A percentile compares a stretch with the other conserved stretches of the same genome.
Conservation (phyloP, 2,797 vertebrate species). For the Pangasius djambal region DNA sequence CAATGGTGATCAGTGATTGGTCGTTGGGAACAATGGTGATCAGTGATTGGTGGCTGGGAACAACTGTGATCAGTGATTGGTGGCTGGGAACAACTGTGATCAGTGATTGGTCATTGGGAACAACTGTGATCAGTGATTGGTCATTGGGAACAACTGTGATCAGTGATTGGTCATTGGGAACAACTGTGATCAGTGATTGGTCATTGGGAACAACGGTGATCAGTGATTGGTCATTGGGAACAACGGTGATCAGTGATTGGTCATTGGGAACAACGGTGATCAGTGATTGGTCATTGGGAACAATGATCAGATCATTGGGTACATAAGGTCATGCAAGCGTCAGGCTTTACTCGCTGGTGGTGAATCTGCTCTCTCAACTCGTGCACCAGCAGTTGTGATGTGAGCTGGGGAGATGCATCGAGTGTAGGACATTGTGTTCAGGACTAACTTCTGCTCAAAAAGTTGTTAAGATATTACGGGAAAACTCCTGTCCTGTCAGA, state of each 20-base stretch:
- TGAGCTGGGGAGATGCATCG: too few species aligned
- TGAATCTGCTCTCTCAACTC: too few species aligned
- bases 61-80: not conserved
- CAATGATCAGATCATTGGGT: not conserved
- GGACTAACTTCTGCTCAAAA: not conserved
- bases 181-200: not conserved
- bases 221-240: not conserved
- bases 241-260: not conserved
- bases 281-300: not conserved
- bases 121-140: too few species aligned
- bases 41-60: too few species aligned
- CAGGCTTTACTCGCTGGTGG: too few species aligned
- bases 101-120: not conserved
- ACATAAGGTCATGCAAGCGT: too few species aligned
- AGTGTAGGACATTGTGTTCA: too few species aligned
- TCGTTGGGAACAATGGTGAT: too few species aligned
- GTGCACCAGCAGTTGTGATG: too few species aligned
- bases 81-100: not conserved
- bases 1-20: not conserved
- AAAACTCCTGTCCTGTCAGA: not conserved
- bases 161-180: too few species aligned
- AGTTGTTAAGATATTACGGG: not conserved
- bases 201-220: not conserved
- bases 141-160: too few species aligned
- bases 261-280: not conserved